Evolutionary conservation across 1,140 invertebrate species (phyloP).

Genomic region (Leucophenga varia): DNA sequence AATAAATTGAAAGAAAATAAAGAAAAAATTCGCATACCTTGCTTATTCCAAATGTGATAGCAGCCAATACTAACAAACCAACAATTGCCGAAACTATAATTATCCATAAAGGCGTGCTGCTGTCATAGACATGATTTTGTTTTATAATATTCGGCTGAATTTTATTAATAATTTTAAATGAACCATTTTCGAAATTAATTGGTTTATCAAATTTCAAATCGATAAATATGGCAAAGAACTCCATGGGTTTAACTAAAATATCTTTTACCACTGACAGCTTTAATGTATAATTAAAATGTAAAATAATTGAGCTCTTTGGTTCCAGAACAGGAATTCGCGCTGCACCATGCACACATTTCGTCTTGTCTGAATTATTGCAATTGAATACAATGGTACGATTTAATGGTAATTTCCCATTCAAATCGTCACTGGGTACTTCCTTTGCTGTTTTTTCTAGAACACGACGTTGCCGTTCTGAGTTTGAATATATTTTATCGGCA

Average conservation of each 20-base stretch:
- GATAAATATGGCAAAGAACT: conserved; percentile 9
- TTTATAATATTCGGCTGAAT: conserved; percentile 8
- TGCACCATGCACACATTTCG: conserved; percentile 7
- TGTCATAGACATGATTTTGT: conserved; percentile 1
- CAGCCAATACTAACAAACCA: conserved; percentile 7
- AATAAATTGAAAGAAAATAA: too few relatives aligned
- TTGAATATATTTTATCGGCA: too few relatives aligned
- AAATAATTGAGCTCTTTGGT: background rate
- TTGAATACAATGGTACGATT: conserved; percentile 14
- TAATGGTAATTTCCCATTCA: conserved; percentile 1
- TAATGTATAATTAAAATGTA: conserved; percentile 6
- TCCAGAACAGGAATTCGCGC: conserved; percentile 8
- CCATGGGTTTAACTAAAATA: conserved; percentile 3
- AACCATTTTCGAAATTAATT: too few relatives aligned
- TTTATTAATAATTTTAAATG: too few relatives aligned
- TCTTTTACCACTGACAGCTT: conserved; percentile 10
- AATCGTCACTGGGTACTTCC: too few relatives aligned
- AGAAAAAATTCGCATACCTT: too few relatives aligned
- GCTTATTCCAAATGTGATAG: conserved; percentile 7
- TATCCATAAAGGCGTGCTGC: conserved; percentile 14
- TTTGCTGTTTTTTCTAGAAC: too few relatives aligned
- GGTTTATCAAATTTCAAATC: too few relatives aligned
- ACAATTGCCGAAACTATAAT: conserved; percentile 12
- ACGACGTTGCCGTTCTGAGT: too few relatives aligned
- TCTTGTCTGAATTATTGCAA: conserved; percentile 2